Base-by-base conservation (phyloP, 2,113 vertebrate species). In the Chitala chitala region DNA sequence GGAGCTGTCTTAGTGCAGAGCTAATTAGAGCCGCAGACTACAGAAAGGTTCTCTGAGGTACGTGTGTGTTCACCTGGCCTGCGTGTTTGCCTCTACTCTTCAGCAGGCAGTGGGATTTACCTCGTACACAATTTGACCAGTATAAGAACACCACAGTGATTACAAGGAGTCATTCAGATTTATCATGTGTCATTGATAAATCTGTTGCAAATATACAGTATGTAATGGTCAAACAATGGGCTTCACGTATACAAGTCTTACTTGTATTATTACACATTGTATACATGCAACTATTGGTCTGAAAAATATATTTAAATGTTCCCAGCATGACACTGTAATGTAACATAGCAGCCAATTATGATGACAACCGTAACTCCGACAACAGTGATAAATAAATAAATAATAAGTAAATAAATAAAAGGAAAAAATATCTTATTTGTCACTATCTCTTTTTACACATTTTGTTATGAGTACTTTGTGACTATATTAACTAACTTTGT, bases 21-120 rank as follows among this genome's bases (percentile, higher is more conserved):
- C 44, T 71, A 69, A 76, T 26, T 51, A 61, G 65, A 65, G 64
- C 59, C 26, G 71, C 69, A 6, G 51, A 31, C 51, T 54, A 46
- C 42, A 50, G 68, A 33, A 29, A 24, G 36, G 42, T 36, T 15
- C 42, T 6, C 31, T 20, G 33, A 44, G 44, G 66, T 66, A 38
- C 72, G 53, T 44, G 38, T 56, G 59, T 40, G 20, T 61, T 31
- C 48, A 63, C 50, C 51, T 44, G 53, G 65, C 24, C 44, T 50
- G 15, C 31, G 42, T 69, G 65, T 69, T 29, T 68, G n/a, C 22
- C 7, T 15, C 56, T 59, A 29, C 26, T 61, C 58, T 61, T 13
- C 58, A 2, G 1, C 17, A 38, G 26, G n/a, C 64, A 42, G 38
- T 20, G 17, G 26, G 64, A 13, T 33, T 68, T 17, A 38, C 38